A percentile compares a stretch with the other conserved stretches of the same genome.
phyloP scores from a whole-genome alignment of 1,140 invertebrate species.

The Drosophila guanche region DNA sequence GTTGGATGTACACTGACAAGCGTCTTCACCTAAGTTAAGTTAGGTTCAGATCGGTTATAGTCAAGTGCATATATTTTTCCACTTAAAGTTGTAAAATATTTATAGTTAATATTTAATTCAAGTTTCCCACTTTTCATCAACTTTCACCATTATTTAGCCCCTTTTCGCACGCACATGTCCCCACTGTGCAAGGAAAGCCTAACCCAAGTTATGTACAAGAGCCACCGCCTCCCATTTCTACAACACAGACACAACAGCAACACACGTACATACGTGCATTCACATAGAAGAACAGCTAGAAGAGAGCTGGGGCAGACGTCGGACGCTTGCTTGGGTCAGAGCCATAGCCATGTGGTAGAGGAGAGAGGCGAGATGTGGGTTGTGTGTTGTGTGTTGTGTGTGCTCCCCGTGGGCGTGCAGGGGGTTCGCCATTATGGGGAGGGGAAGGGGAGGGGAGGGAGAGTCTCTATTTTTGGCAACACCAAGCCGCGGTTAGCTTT shows the following conservation, averaged over 20 bases:
- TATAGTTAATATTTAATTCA: too few relatives aligned
- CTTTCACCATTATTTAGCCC: not conserved
- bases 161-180: too few relatives aligned
- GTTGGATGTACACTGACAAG: too few relatives aligned
- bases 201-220: slow-evolving; percentile 68
- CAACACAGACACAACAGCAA: not conserved
- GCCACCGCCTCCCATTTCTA: not conserved
- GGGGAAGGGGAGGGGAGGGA: slow-evolving; percentile 60
- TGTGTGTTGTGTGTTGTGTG: slow-evolving; percentile 41
- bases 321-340: slow-evolving; percentile 55
- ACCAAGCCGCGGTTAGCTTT: slow-evolving; percentile 24
- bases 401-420: slow-evolving; percentile 18
- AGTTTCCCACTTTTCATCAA: too few relatives aligned
- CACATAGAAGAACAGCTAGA: slow-evolving; percentile 30
- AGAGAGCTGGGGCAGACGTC: slow-evolving; percentile 43
- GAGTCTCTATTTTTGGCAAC: slow-evolving; percentile 77
- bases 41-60: too few relatives aligned
- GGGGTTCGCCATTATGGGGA: slow-evolving; percentile 18
- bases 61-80: too few relatives aligned
- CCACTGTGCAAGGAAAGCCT: slow-evolving; percentile 68
- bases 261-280: slow-evolving; percentile 17
- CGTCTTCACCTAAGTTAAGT: too few relatives aligned
- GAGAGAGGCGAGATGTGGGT: slow-evolving; percentile 30
- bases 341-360: slow-evolving; percentile 34
- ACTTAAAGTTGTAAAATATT: too few relatives aligned